Percentiles rank a stretch among this genome's conserved stretches.
Evolutionary conservation across 2,888 invertebrate species (phyloP).

Genomic region (Drosophila nr. perissopoda): DNA sequence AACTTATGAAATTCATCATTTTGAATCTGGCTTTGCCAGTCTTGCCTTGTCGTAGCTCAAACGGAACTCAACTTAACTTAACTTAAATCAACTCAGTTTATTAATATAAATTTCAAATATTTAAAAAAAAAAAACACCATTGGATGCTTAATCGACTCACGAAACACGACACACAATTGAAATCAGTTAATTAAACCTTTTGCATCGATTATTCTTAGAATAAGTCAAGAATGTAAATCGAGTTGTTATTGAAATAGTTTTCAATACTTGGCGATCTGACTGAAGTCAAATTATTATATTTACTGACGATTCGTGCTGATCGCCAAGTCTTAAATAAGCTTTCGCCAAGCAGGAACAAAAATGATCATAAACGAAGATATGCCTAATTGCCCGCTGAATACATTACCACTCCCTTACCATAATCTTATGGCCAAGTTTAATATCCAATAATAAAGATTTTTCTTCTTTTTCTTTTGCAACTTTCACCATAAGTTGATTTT

Average conservation of each 20-base stretch:
- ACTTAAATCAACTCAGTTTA: conserved; percentile 1
- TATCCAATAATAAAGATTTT: neutral
- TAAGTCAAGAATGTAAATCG: neutral
- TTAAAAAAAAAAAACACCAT: neutral
- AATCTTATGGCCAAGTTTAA: neutral
- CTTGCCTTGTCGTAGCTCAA: conserved; percentile 9
- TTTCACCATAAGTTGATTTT: conserved; percentile 5
- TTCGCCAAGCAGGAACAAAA: neutral
- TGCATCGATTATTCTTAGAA: neutral
- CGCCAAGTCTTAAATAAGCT: neutral
- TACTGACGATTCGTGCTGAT: neutral
- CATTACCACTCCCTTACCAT: neutral
- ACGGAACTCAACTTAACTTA: neutral
- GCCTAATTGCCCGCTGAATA: neutral
- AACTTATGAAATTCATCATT: conserved; percentile 32
- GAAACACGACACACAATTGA: conserved; percentile 6
- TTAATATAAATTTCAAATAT: conserved; percentile 12
- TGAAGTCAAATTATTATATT: neutral
- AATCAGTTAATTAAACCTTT: neutral
- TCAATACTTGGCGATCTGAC: neutral
- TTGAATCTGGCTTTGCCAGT: conserved; percentile 32
- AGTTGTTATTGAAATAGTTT: neutral
- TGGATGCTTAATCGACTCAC: conserved; percentile 9
- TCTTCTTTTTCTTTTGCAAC: neutral
- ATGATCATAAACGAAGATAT: neutral